Percentiles rank a stretch among this genome's conserved stretches.
These are phyloP conservation scores for Ephialtes manifestator DNA, from an alignment of 2,888 invertebrate species.

Conservation along the genomic window DNA sequence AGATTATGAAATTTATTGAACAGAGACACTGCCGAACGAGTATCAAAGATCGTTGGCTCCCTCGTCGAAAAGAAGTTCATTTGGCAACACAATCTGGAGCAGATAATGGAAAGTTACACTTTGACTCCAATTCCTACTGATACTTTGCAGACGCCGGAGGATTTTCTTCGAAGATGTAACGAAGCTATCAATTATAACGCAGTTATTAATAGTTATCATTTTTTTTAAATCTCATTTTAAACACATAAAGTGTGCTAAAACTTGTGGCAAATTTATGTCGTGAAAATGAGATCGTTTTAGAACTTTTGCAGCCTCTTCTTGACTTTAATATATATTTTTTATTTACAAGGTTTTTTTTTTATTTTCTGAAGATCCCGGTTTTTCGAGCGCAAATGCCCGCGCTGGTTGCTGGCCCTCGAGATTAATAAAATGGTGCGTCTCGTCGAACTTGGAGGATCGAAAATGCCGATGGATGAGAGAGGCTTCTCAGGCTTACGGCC, in stretches of 20 bases:
- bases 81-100: constrained; percentile 88
- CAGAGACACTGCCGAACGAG: constrained; percentile 86
- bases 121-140: constrained; percentile 84
- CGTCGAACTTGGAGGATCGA: constrained; percentile 89
- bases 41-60: constrained; percentile 87
- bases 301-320: neutral
- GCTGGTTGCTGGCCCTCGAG: constrained; percentile 81
- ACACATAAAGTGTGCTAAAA: neutral
- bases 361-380: constrained; percentile 80
- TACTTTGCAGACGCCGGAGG: constrained; percentile 88
- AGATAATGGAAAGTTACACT: constrained; percentile 88
- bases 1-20: neutral
- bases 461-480: constrained; percentile 94
- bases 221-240: neutral
- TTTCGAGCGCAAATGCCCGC: constrained; percentile 81
- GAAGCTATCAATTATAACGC: neutral
- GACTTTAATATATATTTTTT: neutral
- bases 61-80: constrained; percentile 84
- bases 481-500: constrained; percentile 91
- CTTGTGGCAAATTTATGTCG: neutral
- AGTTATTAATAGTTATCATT: no score
- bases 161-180: constrained; percentile 88
- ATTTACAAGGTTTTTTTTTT: neutral
- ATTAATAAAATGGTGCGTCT: constrained; percentile 88
- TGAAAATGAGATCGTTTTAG: neutral